Base-by-base conservation (phyloP, 2,888 invertebrate species). In the Crioceris asparagi region DNA sequence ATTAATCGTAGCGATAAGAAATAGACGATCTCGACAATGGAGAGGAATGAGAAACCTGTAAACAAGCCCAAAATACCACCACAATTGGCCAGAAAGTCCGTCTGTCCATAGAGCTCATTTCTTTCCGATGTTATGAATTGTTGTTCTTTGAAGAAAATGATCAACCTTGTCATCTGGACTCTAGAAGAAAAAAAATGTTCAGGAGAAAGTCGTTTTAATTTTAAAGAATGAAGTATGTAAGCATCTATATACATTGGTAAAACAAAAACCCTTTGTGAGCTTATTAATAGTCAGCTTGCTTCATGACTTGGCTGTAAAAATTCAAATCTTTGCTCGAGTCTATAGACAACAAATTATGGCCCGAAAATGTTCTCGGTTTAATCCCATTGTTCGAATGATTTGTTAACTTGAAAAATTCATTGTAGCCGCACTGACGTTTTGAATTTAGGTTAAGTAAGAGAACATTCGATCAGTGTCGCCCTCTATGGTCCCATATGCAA, bases 121-220 rank as follows among this genome's bases (percentile, higher is more conserved):
- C 74, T 64, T 37, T 68, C 67, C 35, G 71, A 71, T 0, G 72
- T 68, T 19, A 71, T 64, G 46, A 70, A 74, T 29, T 69, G 67
- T 3, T 75, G 73, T 52, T 82, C 80, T 57, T 79, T 81, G 64
- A 81, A 82, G 63, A 78, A 81, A 32, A 82, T 70, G 47, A 74
- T 73, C 6, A 81, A 67, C 3, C 79, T 70, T 0, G 80, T 68
- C 61, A 72, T 67, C 47, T 69, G 63, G 16, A 68, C 55, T 30
- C 75, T 75, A 47, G 36, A 64, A 63, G 34, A 51, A 43, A 7
- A 15, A 8, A 17, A 29, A 17, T 27, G 14, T 21, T 21, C 6
- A 21, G 10, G 10, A 6, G 10, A 21, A 7, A 21, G 10, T 10
- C 21, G 21, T 29, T 14, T 15, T 10, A 11, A 4, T 4, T 3